phyloP scores from a whole-genome alignment of 2,888 invertebrate genomes.

The Leptopterna dolabrata region DNA sequence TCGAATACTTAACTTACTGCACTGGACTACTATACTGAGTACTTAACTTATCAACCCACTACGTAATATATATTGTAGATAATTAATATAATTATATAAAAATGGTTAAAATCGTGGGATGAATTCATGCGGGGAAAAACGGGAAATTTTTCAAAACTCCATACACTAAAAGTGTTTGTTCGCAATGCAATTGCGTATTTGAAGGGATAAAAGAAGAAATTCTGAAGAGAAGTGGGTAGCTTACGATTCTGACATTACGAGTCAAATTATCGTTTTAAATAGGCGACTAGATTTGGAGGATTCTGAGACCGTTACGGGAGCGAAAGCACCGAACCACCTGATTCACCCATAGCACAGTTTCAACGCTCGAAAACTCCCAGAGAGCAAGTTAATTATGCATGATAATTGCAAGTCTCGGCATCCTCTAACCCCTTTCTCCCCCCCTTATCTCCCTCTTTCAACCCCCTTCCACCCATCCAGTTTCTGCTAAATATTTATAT shows the following conservation, averaged over 20 bases:
- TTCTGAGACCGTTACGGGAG: background rate
- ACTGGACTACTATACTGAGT: no score
- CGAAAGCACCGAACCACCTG: constrained; percentile 18
- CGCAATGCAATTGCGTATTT: background rate
- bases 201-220: background rate
- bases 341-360: constrained; percentile 37
- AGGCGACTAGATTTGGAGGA: background rate
- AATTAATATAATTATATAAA: no score
- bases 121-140: no score
- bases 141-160: no score
- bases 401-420: constrained; percentile 56
- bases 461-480: background rate
- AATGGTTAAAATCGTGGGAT: no score
- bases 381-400: constrained; percentile 53
- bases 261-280: background rate
- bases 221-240: background rate
- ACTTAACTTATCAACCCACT: no score
- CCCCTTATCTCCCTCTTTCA: constrained; percentile 27
- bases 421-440: constrained; percentile 23
- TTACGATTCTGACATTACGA: background rate
- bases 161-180: no score
- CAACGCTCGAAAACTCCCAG: background rate
- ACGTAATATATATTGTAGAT: no score
- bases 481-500: constrained; percentile 56
- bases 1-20: no score